A percentile compares a stretch with the other conserved stretches of the same genome.
These are phyloP conservation scores for Synergus japonicus DNA, from an alignment of 2,888 invertebrate genomes.

Conservation along the genomic window DNA sequence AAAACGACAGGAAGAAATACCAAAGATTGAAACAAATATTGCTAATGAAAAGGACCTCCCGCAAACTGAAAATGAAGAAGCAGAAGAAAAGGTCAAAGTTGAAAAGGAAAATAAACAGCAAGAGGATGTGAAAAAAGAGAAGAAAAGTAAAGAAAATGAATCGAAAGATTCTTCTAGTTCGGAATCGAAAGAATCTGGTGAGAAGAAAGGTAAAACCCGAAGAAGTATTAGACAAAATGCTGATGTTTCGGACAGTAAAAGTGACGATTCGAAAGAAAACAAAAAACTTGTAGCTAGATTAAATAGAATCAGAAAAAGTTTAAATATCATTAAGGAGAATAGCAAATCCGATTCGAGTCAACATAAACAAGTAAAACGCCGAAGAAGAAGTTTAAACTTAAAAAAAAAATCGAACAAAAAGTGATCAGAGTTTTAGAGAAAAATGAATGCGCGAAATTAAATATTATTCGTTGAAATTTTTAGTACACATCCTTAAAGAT, in stretches of 20 bases:
- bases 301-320: not conserved
- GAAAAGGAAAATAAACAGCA: not conserved
- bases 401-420: not conserved
- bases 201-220: not conserved
- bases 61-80: not conserved
- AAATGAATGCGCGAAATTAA: not conserved
- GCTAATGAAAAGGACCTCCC: not conserved
- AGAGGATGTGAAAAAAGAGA: not conserved
- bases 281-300: not conserved
- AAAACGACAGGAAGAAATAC: conserved; percentile 12
- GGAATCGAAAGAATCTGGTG: conserved; percentile 8
- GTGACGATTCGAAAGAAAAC: not conserved
- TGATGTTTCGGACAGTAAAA: not conserved
- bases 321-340: not conserved
- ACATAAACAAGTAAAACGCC: not conserved
- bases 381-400: not conserved
- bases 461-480: not conserved
- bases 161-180: conserved; percentile 4
- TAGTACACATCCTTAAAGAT: not conserved
- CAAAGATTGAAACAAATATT: not conserved
- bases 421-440: not conserved
- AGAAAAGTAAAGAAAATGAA: conserved; percentile 6
- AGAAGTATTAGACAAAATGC: not conserved
- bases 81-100: not conserved
- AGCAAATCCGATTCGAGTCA: not conserved